These are phyloP conservation scores for Gracilinanus agilis DNA, from an alignment of 2,113 vertebrate genomes.

Conservation along the genomic window DNA sequence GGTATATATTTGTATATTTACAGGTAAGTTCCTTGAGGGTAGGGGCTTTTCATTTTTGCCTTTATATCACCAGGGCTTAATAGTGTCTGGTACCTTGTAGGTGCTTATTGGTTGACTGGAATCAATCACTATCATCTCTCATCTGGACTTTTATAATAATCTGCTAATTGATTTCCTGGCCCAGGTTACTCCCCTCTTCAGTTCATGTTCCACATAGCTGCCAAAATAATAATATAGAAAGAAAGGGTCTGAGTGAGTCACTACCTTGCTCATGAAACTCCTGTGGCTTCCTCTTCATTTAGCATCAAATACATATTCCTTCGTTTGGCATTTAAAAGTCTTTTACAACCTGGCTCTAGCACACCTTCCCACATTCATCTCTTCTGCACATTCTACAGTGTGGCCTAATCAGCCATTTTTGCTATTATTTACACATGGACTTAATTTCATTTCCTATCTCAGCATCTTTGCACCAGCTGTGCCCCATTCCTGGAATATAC, in stretches of 20 bases:
- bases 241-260: not conserved
- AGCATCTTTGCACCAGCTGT: not conserved
- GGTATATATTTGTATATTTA: not conserved
- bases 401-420: not conserved
- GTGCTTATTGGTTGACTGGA: not conserved
- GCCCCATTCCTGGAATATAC: not conserved
- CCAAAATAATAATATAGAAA: not conserved
- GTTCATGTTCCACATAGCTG: not conserved
- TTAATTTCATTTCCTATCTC: not conserved
- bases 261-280: not conserved
- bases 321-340: not conserved
- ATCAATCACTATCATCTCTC: not conserved
- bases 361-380: not conserved
- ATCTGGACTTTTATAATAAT: not conserved
- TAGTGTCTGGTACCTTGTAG: not conserved
- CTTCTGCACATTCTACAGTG: not conserved
- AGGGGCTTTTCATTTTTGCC: not conserved
- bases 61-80: not conserved
- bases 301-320: not conserved
- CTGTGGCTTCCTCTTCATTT: not conserved
- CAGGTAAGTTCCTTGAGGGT: not conserved
- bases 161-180: not conserved
- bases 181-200: not conserved
- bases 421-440: not conserved
- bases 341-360: not conserved